Evolutionary conservation across 2,888 invertebrate genomes (phyloP), one percentile per base, ranked within the genome.

Genomic region (Boloria selene): DNA sequence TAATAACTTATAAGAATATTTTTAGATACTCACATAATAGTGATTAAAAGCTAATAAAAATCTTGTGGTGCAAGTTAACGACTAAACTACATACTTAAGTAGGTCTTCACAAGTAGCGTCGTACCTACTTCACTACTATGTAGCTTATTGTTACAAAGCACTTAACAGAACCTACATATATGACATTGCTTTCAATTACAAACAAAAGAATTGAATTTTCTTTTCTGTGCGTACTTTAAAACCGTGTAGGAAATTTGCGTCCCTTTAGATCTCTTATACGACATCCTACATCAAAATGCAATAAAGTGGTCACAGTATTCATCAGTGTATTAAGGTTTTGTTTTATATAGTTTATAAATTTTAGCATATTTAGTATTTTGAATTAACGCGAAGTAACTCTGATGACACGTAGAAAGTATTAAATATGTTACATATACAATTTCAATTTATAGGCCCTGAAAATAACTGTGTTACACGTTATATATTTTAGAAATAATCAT

Each of bases 131-230:
- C 10, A 22, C 26, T 52, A 58, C 26, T 16, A 45, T 52, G 45
- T 22, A 22, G 45, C 26, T 2, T 31, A 45, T 5, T 58, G 51
- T 31, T 26, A 52, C 52, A 58, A 51, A 51, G 58, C 64, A 64
- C 64, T 64, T 52, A 64, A 58, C 49, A 59, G 47, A 59, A 59
- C 45, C 26, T 58, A 22, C 22, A 22, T 22, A 67, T 70, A 67
- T 65, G 67, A 67, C 64, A 68, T 67, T 67, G 68, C 70, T 69
- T 70, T 72, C 49, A 61, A 13, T 16, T 47, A 44, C 10, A 16
- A 49, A 65, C 65, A 65, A 65, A 42, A n/a, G 50, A 55, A 65
- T 61, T 65, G 42, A 61, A 61, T 61, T 61, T 61, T 59, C 38
- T 65, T 55, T 53, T 22, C 49, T 44, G 49, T 22, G 4, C 13